Conservation (phyloP, 2,113 vertebrate genomes). For the Tachycineta bicolor region DNA sequence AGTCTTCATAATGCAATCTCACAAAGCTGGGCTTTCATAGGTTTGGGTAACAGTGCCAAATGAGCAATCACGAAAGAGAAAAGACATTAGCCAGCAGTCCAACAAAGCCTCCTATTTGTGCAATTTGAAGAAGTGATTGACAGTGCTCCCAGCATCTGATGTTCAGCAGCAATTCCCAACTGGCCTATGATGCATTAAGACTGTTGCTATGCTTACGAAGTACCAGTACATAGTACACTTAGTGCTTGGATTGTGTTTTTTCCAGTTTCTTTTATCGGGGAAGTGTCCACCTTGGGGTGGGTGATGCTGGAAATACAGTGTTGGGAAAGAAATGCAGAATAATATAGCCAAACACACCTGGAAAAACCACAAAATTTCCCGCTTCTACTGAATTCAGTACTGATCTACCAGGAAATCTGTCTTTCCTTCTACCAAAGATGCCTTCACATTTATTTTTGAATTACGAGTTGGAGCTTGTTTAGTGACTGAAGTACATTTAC, state of each 20-base stretch:
- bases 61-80: neutral
- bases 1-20: neutral
- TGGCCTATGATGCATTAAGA: neutral
- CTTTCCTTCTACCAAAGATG: neutral
- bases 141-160: neutral
- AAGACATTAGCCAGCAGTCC: neutral
- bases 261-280: neutral
- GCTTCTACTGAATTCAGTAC: neutral
- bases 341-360: neutral
- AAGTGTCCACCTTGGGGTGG: neutral
- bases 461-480: neutral
- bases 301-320: neutral
- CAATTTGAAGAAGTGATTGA: neutral
- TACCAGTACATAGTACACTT: neutral
- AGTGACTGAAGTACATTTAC: neutral
- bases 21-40: neutral
- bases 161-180: neutral
- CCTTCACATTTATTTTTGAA: neutral
- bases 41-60: neutral
- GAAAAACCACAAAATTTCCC: neutral
- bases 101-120: neutral
- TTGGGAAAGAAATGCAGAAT: neutral
- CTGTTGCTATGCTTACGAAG: neutral
- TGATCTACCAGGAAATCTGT: neutral
- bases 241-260: neutral